phyloP scores from a whole-genome alignment of 1,140 invertebrate genomes.

The Macrocentrus cingulum region DNA sequence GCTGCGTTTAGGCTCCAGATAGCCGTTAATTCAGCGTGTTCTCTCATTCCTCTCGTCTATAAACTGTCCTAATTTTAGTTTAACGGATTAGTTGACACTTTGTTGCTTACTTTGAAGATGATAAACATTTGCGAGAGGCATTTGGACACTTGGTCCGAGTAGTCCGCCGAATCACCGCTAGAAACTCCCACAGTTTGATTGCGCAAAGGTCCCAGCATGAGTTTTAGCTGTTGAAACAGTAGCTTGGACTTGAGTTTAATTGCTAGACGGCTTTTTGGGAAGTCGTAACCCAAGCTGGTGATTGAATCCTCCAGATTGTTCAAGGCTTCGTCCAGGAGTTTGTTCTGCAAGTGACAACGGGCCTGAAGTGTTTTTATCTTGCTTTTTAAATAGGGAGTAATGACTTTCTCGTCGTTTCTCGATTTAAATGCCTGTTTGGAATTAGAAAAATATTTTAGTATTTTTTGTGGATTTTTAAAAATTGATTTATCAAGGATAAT shows the following conservation, averaged over 20 bases:
- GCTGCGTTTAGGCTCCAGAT: slow-evolving; percentile 61
- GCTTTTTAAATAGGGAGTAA: slow-evolving; percentile 49
- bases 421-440: slow-evolving; percentile 37
- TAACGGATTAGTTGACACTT: neutral
- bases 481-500: no score
- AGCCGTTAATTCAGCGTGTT: slow-evolving; percentile 59
- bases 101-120: slow-evolving; percentile 50
- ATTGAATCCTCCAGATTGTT: slow-evolving; percentile 42
- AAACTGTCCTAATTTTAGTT: neutral
- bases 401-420: slow-evolving; percentile 42
- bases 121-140: slow-evolving; percentile 56
- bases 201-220: slow-evolving; percentile 33
- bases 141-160: slow-evolving; percentile 55
- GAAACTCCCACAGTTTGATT: slow-evolving; percentile 4
- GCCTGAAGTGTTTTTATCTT: slow-evolving; percentile 56
- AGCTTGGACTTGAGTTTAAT: slow-evolving; percentile 43
- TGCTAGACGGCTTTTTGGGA: slow-evolving; percentile 42
- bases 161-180: slow-evolving; percentile 40
- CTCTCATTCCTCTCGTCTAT: slow-evolving; percentile 46
- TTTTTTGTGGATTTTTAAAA: slow-evolving; percentile 3
- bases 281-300: slow-evolving; percentile 46
- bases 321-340: slow-evolving; percentile 46
- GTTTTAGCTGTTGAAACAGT: slow-evolving; percentile 38
- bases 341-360: slow-evolving; percentile 49
- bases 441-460: no score